A percentile compares a stretch with the other conserved stretches of the same genome.
These are phyloP conservation scores for Aurelia sp. DNA, from an alignment of 30 jellyfish, hydroid and myxozoan genomes.

Conservation along the genomic window DNA sequence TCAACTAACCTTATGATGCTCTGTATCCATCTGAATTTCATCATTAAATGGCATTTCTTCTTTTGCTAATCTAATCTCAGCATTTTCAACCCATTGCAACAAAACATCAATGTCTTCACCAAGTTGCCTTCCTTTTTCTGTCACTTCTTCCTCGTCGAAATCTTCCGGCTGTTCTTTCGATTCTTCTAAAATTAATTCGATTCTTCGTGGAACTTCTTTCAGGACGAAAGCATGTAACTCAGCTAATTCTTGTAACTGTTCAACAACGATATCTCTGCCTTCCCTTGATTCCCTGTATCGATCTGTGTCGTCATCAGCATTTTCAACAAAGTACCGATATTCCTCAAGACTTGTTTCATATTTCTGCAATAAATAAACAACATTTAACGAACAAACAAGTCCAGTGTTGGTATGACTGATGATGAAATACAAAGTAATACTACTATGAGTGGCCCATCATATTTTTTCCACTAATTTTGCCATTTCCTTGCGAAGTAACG, in stretches of 20 bases:
- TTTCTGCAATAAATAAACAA: too few relatives aligned
- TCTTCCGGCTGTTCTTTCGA: slow-evolving; percentile 4
- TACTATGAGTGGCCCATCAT: too few relatives aligned
- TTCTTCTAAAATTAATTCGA: slow-evolving; percentile 66
- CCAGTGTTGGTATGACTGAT: too few relatives aligned
- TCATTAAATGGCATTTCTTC: slow-evolving; percentile 32
- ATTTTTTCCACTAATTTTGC: too few relatives aligned
- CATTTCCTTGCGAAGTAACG: too few relatives aligned
- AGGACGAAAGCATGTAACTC: slow-evolving; percentile 65
- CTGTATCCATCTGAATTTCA: slow-evolving; percentile 14
- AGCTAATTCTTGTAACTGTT: slow-evolving; percentile 53
- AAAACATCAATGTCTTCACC: slow-evolving; percentile 23
- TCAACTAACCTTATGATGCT: slow-evolving; percentile 27
- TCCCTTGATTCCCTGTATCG: slow-evolving; percentile 71
- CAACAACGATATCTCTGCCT: slow-evolving; percentile 67
- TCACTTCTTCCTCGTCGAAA: slow-evolving; percentile 16
- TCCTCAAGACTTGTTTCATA: slow-evolving; percentile 62
- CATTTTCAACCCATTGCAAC: slow-evolving; percentile 30
- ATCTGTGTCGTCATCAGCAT: slow-evolving; percentile 31
- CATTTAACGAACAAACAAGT: too few relatives aligned
- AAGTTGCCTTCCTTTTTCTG: slow-evolving; percentile 37
- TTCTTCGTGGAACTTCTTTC: slow-evolving; percentile 70
- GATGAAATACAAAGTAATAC: too few relatives aligned
- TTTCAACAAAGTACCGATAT: slow-evolving; percentile 58
- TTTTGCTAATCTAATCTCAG: slow-evolving; percentile 45